Evolutionary conservation across 2,888 invertebrate genomes (phyloP).

Genomic region (Diaperis boleti): DNA sequence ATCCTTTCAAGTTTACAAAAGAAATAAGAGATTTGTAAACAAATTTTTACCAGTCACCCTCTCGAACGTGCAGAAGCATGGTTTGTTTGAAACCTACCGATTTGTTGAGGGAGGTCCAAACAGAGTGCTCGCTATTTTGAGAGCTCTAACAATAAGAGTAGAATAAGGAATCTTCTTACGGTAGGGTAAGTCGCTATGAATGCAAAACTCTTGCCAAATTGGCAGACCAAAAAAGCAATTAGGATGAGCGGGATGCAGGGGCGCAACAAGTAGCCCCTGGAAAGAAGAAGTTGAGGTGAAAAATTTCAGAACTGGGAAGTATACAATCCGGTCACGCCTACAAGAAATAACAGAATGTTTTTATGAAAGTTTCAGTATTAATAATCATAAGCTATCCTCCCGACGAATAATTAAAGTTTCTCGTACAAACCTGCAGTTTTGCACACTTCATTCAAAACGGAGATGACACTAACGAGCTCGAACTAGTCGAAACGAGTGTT

Average conservation of each 20-base stretch:
- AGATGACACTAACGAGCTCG: not conserved
- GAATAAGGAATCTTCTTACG: slow-evolving; percentile 32
- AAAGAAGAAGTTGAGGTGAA: slow-evolving; percentile 13
- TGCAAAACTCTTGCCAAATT: slow-evolving; percentile 2
- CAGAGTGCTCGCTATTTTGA: slow-evolving; percentile 5
- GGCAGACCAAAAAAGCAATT: slow-evolving; percentile 19
- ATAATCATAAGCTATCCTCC: too few relatives aligned
- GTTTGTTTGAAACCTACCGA: not conserved
- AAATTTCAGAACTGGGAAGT: slow-evolving; percentile 1
- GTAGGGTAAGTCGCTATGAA: slow-evolving; percentile 12
- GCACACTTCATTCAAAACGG: not conserved
- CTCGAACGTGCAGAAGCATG: not conserved
- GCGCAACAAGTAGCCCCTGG: slow-evolving; percentile 15
- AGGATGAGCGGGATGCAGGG: slow-evolving; percentile 3
- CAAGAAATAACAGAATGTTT: not conserved
- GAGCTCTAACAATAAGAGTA: slow-evolving; percentile 20
- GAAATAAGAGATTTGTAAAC: slow-evolving; percentile 4
- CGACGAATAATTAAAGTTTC: not conserved
- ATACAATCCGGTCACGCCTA: not conserved
- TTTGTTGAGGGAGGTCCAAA: slow-evolving; percentile 14
- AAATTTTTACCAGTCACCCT: not conserved
- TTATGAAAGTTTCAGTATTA: not conserved
- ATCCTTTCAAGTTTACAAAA: not conserved
- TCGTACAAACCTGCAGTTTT: not conserved
- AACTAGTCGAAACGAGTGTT: too few relatives aligned